These are phyloP conservation scores for Aphis craccivora DNA, from an alignment of 1,140 invertebrate genomes.

Conservation along the genomic window DNA sequence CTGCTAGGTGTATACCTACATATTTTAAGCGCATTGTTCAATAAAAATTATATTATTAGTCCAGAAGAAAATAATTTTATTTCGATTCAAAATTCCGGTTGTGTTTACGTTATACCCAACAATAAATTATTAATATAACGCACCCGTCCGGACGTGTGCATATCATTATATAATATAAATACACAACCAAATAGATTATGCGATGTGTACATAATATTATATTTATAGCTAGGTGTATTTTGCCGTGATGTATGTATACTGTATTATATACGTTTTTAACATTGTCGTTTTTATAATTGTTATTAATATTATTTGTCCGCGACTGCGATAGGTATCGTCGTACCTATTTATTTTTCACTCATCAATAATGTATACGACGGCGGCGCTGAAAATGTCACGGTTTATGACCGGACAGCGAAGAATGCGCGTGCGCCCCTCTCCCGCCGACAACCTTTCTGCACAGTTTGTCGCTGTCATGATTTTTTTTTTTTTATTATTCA, in stretches of 20 bases:
- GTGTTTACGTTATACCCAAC: background rate
- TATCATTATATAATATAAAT: background rate
- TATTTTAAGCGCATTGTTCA: background rate
- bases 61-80: background rate
- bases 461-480: background rate
- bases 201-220: background rate
- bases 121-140: conserved; percentile 5
- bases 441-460: background rate
- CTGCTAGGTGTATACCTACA: too few relatives aligned
- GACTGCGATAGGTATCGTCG: background rate
- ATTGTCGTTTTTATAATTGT: background rate
- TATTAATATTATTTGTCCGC: background rate
- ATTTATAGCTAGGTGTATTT: background rate
- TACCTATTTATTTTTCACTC: conserved; percentile 32
- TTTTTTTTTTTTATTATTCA: background rate
- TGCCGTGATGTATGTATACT: background rate
- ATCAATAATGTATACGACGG: conserved; percentile 42
- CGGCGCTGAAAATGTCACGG: conserved; percentile 43
- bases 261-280: background rate
- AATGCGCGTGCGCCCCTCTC: background rate
- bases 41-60: conserved; percentile 2
- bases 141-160: background rate
- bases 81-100: background rate
- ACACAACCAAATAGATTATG: background rate
- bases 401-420: background rate